Evolutionary conservation across 2,797 vertebrate genomes (phyloP).

Genomic region (Crax fasciolata): DNA sequence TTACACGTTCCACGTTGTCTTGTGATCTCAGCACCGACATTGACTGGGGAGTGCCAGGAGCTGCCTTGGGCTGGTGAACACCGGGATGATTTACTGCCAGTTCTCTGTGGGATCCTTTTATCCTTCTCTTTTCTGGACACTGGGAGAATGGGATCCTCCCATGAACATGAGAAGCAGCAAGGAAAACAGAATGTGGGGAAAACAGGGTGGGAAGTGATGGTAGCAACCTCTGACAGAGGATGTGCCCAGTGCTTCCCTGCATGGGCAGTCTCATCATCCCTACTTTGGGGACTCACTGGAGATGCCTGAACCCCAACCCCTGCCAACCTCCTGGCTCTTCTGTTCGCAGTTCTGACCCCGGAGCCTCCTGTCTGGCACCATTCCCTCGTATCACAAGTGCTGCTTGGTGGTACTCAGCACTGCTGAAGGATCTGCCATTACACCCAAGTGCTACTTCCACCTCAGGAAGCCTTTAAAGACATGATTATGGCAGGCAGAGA

Average conservation of each 20-base stretch:
- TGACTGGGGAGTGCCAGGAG: background rate
- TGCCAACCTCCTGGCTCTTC: background rate
- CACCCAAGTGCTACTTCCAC: background rate
- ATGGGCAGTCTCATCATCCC: background rate
- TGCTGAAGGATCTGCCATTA: background rate
- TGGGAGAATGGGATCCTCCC: background rate
- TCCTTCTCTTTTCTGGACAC: background rate
- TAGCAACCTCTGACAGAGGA: background rate
- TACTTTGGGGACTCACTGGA: background rate
- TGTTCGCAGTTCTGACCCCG: background rate
- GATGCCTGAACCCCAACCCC: background rate
- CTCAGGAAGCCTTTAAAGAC: background rate
- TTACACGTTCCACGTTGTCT: background rate
- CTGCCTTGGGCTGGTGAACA: background rate
- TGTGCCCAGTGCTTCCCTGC: background rate
- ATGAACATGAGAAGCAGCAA: background rate
- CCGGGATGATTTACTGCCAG: fast-evolving
- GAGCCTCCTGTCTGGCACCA: background rate
- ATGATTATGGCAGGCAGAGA: background rate
- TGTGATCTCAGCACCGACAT: background rate
- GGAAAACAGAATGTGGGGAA: background rate
- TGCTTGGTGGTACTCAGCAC: background rate
- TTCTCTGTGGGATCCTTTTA: background rate
- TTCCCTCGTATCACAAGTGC: background rate
- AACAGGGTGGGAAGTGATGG: background rate